Percentiles rank a stretch among this genome's conserved stretches.
These are phyloP conservation scores for Paratrypauchen microcephalus DNA, from an alignment of 2,797 vertebrate genomes.

Conservation along the genomic window DNA sequence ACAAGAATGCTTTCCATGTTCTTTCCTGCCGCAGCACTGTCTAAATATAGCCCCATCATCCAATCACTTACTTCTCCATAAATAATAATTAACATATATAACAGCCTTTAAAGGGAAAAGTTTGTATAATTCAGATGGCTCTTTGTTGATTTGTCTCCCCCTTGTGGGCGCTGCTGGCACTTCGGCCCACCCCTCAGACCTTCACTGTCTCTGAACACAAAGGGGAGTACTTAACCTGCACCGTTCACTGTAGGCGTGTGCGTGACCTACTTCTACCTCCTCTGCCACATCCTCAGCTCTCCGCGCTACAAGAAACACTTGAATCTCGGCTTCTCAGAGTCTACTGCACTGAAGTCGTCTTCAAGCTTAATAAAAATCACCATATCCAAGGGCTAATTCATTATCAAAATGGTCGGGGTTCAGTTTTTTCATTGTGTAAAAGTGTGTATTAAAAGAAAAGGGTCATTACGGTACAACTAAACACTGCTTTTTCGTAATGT, in stretches of 20 bases:
- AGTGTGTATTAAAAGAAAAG: background rate
- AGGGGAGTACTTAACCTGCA: conserved; percentile 75
- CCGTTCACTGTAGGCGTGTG: conserved; percentile 70
- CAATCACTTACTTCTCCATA: conserved; percentile 10
- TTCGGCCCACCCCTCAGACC: conserved; percentile 40
- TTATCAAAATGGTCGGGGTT: background rate
- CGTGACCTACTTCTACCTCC: conserved; percentile 71
- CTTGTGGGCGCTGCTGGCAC: conserved; percentile 67
- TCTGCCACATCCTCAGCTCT: conserved; percentile 59
- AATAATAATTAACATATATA: background rate
- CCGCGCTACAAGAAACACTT: conserved; percentile 40
- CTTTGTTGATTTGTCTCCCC: conserved; percentile 71
- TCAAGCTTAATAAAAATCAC: conserved; percentile 1
- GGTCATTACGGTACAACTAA: background rate
- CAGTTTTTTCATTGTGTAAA: background rate
- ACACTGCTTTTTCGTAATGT: background rate
- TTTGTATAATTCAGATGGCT: conserved; percentile 16
- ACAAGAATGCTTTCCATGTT: background rate
- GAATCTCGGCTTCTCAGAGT: conserved; percentile 44
- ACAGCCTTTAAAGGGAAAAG: conserved; percentile 13
- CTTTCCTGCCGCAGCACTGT: background rate
- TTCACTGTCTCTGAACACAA: conserved; percentile 68
- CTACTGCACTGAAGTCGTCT: conserved; percentile 19
- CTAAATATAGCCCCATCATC: conserved; percentile 11
- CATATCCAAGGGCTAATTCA: background rate